Evolutionary conservation across 2,113 vertebrate species (phyloP).

Genomic region (Myotis yumanensis): DNA sequence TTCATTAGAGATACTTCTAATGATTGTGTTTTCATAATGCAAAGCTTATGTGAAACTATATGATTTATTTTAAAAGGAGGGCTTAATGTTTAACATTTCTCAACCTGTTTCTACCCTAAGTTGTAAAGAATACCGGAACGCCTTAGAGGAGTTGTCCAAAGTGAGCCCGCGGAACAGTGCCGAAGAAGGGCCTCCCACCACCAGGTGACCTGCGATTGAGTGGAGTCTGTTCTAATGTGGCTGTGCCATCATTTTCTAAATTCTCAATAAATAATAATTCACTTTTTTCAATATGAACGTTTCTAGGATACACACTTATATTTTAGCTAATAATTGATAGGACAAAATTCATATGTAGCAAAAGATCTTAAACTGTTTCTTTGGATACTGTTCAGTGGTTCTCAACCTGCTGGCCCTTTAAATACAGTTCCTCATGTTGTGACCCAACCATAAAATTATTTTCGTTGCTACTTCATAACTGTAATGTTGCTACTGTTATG

Average conservation of each 20-base stretch:
- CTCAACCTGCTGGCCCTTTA: too few species aligned
- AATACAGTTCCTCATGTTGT: too few species aligned
- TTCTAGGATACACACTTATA: not conserved
- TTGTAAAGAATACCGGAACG: constrained; percentile 97
- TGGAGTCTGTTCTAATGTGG: not conserved
- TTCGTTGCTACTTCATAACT: too few species aligned
- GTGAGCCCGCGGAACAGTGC: constrained; percentile 81
- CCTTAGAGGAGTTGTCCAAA: constrained; percentile 95
- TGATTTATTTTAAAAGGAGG: constrained; percentile 45
- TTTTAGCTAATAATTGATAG: not conserved
- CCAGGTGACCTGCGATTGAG: constrained; percentile 82
- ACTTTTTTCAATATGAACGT: not conserved
- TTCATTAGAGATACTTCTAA: constrained; percentile 1
- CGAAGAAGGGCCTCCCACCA: constrained; percentile 87
- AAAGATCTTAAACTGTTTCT: not conserved
- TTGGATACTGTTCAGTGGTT: too few species aligned
- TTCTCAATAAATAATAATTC: not conserved
- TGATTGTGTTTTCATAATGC: constrained; percentile 27
- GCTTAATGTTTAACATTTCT: constrained; percentile 50
- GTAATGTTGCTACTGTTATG: too few species aligned
- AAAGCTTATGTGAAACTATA: constrained; percentile 41
- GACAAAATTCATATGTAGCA: not conserved
- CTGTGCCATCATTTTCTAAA: not conserved
- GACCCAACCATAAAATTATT: too few species aligned
- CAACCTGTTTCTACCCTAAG: constrained; percentile 80